Conservation (phyloP, 2,888 invertebrate species). For the Dyspetes luteomarginatus region DNA sequence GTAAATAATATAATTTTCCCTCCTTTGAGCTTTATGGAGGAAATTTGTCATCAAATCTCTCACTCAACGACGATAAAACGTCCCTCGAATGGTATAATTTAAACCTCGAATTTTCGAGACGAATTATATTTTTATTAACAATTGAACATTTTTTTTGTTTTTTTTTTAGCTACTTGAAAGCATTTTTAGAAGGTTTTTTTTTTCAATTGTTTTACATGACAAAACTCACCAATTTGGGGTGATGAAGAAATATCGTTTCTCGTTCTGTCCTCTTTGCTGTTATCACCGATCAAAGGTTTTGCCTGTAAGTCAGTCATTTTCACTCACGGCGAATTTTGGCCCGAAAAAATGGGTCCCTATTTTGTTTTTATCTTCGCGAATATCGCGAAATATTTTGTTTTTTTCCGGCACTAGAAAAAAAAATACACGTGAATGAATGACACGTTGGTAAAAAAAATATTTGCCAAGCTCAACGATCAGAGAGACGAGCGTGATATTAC, state of each 20-base stretch:
- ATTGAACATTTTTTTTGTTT: too few species aligned
- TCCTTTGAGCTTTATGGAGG: not conserved
- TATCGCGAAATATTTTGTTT: constrained; percentile 1
- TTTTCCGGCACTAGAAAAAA: constrained; percentile 16
- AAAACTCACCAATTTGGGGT: constrained; percentile 76
- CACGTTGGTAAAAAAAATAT: too few species aligned
- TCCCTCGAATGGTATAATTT: not conserved
- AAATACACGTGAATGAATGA: not conserved
- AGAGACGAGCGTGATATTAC: constrained; percentile 61
- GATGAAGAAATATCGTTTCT: constrained; percentile 71
- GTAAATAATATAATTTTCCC: constrained; percentile 48
- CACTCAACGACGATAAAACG: not conserved
- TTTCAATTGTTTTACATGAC: not conserved
- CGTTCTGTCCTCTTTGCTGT: constrained; percentile 71
- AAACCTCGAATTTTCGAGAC: not conserved
- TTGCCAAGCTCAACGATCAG: too few species aligned
- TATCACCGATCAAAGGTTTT: constrained; percentile 68
- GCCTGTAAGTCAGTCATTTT: constrained; percentile 80
- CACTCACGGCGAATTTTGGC: constrained; percentile 42
- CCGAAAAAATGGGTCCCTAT: not conserved
- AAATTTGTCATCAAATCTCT: not conserved
- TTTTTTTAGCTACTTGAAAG: too few species aligned
- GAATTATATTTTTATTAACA: not conserved
- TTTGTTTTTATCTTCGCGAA: not conserved
- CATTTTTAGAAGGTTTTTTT: not conserved